Percentiles rank a stretch among this genome's conserved stretches.
Conservation (phyloP, 2,113 vertebrate species). For the Delphinus delphis region DNA sequence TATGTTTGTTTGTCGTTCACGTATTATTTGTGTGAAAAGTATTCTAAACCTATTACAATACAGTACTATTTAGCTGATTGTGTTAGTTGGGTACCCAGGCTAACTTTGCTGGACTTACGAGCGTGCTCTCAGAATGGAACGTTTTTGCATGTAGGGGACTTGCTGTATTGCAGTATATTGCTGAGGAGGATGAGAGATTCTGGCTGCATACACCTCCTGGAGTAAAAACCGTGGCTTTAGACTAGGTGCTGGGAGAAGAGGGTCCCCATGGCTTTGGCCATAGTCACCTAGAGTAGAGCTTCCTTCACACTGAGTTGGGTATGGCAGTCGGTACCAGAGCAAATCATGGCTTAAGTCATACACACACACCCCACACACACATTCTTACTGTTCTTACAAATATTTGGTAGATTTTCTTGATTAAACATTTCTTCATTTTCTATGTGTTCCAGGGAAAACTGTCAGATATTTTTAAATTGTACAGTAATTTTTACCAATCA, state of each 20-base stretch:
- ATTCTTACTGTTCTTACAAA: background rate
- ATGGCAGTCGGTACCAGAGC: accelerated
- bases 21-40: too few species aligned
- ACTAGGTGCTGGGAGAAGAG: background rate
- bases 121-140: too few species aligned
- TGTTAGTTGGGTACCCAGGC: too few species aligned
- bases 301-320: background rate
- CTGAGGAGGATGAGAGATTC: background rate
- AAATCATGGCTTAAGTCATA: background rate
- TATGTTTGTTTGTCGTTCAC: too few species aligned
- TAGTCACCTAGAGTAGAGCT: background rate
- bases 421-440: background rate
- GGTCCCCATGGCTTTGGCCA: background rate
- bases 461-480: background rate
- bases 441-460: background rate
- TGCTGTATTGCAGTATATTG: background rate
- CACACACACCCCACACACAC: background rate
- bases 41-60: too few species aligned
- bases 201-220: background rate
- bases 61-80: too few species aligned
- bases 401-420: background rate
- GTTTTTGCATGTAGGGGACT: too few species aligned
- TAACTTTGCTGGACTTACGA: too few species aligned
- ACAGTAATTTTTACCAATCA: background rate
- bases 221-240: background rate